Evolutionary conservation across 2,797 vertebrate species (phyloP).

Genomic region (Lepus townsendii): DNA sequence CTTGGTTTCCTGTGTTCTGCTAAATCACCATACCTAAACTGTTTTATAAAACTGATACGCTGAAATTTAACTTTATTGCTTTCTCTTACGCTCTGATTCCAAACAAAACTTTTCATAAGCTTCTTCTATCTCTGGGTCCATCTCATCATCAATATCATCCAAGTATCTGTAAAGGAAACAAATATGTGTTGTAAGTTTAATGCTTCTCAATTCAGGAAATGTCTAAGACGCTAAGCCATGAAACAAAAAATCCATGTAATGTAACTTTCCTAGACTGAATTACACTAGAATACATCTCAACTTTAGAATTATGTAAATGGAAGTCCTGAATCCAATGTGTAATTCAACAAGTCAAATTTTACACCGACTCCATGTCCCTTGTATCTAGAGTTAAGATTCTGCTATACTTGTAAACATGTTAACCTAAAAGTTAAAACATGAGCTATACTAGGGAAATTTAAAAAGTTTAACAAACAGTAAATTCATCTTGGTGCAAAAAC

Average conservation of each 20-base stretch:
- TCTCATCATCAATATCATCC: constrained; percentile 92
- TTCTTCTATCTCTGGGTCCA: constrained; percentile 98
- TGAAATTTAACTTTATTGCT: constrained; percentile 88
- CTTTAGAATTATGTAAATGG: background rate
- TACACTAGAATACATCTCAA: background rate
- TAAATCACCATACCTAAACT: constrained; percentile 86
- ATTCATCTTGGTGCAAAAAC: too few species aligned
- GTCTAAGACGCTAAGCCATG: constrained; percentile 1
- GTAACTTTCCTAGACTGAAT: background rate
- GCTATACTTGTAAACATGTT: background rate
- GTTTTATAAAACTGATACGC: constrained; percentile 83
- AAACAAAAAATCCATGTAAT: background rate
- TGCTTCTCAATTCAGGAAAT: constrained; percentile 64
- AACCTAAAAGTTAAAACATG: constrained; percentile 57
- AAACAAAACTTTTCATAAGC: constrained; percentile 97
- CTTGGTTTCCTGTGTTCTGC: constrained; percentile 84
- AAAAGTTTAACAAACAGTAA: too few species aligned
- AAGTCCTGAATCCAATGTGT: background rate
- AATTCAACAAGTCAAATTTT: background rate
- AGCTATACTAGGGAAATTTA: background rate
- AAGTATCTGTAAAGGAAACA: constrained; percentile 89
- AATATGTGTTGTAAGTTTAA: constrained; percentile 62
- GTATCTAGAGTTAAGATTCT: background rate
- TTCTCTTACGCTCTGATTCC: constrained; percentile 94
- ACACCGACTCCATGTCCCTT: background rate